Base-by-base conservation (phyloP, 1,140 invertebrate species). In the Drosophila virilis region DNA sequence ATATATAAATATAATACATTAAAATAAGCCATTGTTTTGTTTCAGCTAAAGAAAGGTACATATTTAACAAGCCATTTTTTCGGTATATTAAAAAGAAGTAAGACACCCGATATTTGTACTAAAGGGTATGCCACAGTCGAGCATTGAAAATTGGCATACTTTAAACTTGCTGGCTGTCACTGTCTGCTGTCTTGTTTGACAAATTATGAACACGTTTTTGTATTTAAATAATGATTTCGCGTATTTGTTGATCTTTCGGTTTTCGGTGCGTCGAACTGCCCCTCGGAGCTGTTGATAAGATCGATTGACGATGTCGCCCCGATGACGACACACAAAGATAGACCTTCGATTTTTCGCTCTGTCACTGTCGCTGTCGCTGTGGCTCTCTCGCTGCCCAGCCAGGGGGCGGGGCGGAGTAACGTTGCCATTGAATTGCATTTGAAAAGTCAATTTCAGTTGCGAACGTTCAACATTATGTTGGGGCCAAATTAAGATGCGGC, bases 151-250 rank as follows among this genome's bases (percentile, higher is more conserved):
- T 28, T 50, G 9, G 1, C 35, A 28, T 9, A 17, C 33, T 40
- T 40, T 37, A n/a, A n/a, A 48, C 52, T 45, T 48, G 57, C 15
- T 64, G 40, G 9, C 28, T 59, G 15, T 58, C 43, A 17, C 35
- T 55, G 43, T 68, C 38, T 13, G 66, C 37, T 58, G 61, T 65
- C 52, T 61, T 57, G 42, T 52, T 77, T 78, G 77, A 78, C 74
- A 78, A 78, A 77, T 77, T 78, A 77, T 77, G 74, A 78, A 78
- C 77, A 78, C 74, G 74, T 77, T 78, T 77, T 54, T 37, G 68
- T 65, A 71, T 71, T 71, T 65, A 58, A 71, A 64, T 52, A 52
- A 64, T 70, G 33, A 62, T 64, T 70, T 64, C 10, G 40, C 50
- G n/a, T 55, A 17, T 32, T 22, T 54, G 50, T 70, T 69, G 57